Conservation (phyloP, 1,140 invertebrate species). For the Nasonia vitripennis region DNA sequence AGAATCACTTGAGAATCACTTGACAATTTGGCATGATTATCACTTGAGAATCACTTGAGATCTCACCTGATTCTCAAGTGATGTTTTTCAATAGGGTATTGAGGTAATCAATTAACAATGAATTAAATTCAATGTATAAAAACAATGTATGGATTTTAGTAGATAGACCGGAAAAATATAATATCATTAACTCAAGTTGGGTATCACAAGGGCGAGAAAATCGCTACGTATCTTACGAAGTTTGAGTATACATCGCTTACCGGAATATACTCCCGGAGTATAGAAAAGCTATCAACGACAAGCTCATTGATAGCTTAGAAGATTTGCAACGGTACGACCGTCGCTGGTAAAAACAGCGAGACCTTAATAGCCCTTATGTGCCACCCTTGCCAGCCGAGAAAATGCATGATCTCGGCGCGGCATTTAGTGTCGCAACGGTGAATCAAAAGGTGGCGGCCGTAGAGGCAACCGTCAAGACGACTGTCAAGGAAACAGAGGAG, state of each 20-base stretch:
- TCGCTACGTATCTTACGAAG: background rate
- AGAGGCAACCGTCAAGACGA: no score
- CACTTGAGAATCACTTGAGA: no score
- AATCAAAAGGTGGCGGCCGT: background rate
- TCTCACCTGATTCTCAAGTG: no score
- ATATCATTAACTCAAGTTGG: no score
- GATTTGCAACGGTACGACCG: background rate
- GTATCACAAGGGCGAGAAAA: background rate
- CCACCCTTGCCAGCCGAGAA: constrained; percentile 16
- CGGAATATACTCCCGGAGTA: background rate
- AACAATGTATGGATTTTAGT: no score
- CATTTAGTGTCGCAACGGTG: background rate
- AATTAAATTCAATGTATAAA: no score
- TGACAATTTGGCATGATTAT: no score
- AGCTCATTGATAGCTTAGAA: background rate
- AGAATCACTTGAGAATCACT: no score
- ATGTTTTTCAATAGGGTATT: no score
- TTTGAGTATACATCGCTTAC: background rate
- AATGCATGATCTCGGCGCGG: background rate
- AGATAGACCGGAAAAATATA: no score
- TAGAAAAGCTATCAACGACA: background rate
- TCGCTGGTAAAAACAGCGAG: background rate
- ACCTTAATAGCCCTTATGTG: background rate
- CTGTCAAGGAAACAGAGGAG: no score
- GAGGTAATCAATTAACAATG: no score